phyloP scores from a whole-genome alignment of 1,140 invertebrate genomes.

The Bradysia coprophila region DNA sequence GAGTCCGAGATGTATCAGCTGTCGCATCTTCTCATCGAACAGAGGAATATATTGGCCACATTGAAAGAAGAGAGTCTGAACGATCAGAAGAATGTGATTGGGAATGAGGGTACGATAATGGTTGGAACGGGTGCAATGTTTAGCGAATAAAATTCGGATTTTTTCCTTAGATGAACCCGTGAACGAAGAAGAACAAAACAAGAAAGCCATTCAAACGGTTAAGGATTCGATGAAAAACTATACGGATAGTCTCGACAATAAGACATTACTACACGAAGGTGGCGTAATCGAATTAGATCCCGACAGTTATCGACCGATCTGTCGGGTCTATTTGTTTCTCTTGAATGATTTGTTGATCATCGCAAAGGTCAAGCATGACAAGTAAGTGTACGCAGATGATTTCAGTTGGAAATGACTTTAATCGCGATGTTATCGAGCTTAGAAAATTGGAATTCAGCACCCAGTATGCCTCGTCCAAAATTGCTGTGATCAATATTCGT shows the following conservation, averaged over 20 bases:
- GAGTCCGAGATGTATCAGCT: constrained; percentile 99
- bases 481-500: constrained; percentile 89
- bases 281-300: constrained; percentile 79
- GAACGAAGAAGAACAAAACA: constrained; percentile 33
- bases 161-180: constrained; percentile 24
- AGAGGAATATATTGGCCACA: constrained; percentile 62
- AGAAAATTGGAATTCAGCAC: constrained; percentile 79
- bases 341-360: constrained; percentile 74
- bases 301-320: constrained; percentile 66
- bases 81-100: constrained; percentile 1
- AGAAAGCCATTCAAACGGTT: constrained; percentile 30
- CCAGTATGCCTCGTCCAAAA: constrained; percentile 75
- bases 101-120: constrained; percentile 9
- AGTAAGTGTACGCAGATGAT: constrained; percentile 29
- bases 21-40: constrained; percentile 87
- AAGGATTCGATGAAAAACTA: constrained; percentile 55
- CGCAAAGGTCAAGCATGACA: constrained; percentile 28
- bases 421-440: constrained; percentile 16
- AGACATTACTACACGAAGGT: constrained; percentile 71
- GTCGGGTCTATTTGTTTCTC: constrained; percentile 80
- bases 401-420: constrained; percentile 38
- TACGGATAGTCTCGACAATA: constrained; percentile 49
- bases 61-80: constrained; percentile 17
- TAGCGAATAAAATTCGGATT: neutral
- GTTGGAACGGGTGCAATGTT: constrained; percentile 9